Percentiles rank a stretch among this genome's conserved stretches.
phyloP scores from a whole-genome alignment of 2,888 invertebrate species.

The Erebia aethiops region DNA sequence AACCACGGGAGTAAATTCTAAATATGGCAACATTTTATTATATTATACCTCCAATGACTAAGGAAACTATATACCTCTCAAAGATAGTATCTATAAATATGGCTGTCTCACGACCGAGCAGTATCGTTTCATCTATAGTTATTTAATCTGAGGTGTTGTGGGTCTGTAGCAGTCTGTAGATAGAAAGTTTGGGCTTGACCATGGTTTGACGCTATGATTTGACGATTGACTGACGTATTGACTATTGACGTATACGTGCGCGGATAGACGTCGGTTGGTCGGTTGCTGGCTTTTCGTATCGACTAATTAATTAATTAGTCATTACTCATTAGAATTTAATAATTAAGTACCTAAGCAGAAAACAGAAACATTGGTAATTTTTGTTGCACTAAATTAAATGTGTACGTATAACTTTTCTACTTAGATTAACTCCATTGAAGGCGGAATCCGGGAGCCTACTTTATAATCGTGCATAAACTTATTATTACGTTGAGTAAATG shows the following conservation, averaged over 20 bases:
- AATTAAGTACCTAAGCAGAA: neutral
- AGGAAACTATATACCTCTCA: no score
- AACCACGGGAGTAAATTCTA: no score
- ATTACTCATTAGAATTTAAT: slow-evolving; percentile 23
- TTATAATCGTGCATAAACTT: slow-evolving; percentile 44
- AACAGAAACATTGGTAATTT: neutral
- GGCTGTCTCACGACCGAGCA: no score
- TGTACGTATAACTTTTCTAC: slow-evolving; percentile 15
- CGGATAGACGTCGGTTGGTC: slow-evolving; percentile 40
- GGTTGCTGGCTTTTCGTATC: slow-evolving; percentile 39
- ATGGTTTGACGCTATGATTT: no score
- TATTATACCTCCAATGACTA: no score
- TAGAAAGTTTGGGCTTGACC: no score
- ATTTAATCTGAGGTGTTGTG: no score
- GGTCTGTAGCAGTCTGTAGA: no score
- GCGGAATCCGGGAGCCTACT: slow-evolving; percentile 77
- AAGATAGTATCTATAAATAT: no score
- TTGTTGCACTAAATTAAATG: slow-evolving; percentile 1
- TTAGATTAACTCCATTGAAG: slow-evolving; percentile 30
- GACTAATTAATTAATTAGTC: slow-evolving; percentile 33
- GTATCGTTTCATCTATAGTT: no score
- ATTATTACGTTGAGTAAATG: slow-evolving; percentile 17
- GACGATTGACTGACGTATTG: slow-evolving; percentile 48
- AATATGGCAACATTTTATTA: no score
- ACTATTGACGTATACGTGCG: slow-evolving; percentile 39